Evolutionary conservation across 2,113 vertebrate genomes (phyloP).

Genomic region (Rhagologus leucostigma): DNA sequence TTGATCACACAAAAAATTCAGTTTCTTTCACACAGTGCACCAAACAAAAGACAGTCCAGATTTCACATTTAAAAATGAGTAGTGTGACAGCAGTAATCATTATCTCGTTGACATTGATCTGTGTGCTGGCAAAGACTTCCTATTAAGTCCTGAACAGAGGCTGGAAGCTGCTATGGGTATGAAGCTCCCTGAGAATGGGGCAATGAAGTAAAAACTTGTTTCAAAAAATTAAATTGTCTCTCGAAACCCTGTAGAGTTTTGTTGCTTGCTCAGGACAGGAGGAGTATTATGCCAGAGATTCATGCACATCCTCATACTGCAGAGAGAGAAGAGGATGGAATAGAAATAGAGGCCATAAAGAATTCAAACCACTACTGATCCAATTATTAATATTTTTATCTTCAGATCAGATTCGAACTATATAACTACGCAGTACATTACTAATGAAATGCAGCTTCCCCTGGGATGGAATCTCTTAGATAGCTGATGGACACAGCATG

Average conservation of each 20-base stretch:
- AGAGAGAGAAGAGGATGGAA: neutral
- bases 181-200: neutral
- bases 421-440: neutral
- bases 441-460: constrained; percentile 49
- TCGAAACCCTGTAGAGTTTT: neutral
- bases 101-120: constrained; percentile 24
- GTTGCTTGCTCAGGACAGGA: neutral
- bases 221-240: constrained; percentile 5
- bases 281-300: neutral
- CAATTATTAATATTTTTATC: constrained; percentile 53
- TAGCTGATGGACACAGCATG: constrained; percentile 52
- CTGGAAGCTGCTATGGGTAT: neutral
- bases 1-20: constrained; percentile 4
- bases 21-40: neutral
- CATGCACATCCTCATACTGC: neutral
- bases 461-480: constrained; percentile 48
- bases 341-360: neutral
- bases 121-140: constrained; percentile 6
- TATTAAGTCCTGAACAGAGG: constrained; percentile 18
- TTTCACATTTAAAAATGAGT: constrained; percentile 39
- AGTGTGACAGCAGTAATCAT: constrained; percentile 49
- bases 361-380: constrained; percentile 6
- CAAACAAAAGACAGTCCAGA: constrained; percentile 27
- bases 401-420: constrained; percentile 10
- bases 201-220: constrained; percentile 26